Evolutionary conservation across 2,113 vertebrate species (phyloP).

Genomic region (Promerops cafer): DNA sequence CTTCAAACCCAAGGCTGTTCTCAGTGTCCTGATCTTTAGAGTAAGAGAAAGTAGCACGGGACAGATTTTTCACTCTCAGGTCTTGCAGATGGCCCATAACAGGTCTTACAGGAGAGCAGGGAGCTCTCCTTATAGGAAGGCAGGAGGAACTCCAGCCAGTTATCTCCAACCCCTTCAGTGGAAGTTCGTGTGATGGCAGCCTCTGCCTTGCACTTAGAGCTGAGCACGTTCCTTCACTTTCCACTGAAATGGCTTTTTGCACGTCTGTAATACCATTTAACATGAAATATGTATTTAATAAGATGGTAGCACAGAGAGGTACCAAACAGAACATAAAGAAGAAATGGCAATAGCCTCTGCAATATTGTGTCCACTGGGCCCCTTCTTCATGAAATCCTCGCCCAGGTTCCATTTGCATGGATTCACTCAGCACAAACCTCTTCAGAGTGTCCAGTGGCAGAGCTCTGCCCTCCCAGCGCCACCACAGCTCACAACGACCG

Average conservation of each 20-base stretch:
- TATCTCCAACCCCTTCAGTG: neutral
- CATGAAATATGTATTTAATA: constrained; percentile 21
- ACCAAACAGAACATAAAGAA: neutral
- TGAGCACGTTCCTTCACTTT: neutral
- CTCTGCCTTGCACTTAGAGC: neutral
- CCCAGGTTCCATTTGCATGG: neutral
- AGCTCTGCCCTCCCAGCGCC: rapidly evolving
- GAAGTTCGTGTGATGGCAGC: neutral
- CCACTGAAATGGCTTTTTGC: neutral
- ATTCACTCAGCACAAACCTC: neutral
- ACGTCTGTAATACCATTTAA: neutral
- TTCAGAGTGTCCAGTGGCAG: rapidly evolving
- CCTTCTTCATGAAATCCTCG: neutral
- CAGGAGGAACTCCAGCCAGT: neutral
- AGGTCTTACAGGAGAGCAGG: neutral
- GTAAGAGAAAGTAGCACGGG: neutral
- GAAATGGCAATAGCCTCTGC: neutral
- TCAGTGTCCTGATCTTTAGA: neutral
- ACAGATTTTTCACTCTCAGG: neutral
- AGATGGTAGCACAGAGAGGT: neutral
- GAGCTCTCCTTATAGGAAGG: neutral
- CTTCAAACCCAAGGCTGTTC: neutral
- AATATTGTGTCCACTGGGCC: neutral
- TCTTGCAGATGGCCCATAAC: neutral
- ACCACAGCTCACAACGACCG: rapidly evolving